A percentile compares a stretch with the other conserved stretches of the same genome.
Evolutionary conservation across 2,888 invertebrate species (phyloP).

Genomic region (Lepidochrysops patricia): DNA sequence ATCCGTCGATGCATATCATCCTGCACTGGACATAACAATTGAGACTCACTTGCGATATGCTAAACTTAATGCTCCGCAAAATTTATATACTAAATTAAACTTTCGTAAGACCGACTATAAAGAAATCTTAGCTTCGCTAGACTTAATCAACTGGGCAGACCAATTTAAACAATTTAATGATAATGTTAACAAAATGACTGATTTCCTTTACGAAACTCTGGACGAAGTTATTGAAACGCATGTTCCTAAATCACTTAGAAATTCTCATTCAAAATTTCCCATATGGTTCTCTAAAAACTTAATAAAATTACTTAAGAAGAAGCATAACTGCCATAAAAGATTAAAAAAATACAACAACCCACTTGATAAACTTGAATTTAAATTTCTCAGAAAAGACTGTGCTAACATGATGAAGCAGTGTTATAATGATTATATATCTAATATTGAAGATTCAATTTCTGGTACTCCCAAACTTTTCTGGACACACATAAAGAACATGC

Average conservation of each 20-base stretch:
- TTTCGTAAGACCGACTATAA: too few species aligned
- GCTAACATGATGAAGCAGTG: background rate
- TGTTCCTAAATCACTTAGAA: background rate
- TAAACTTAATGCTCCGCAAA: too few species aligned
- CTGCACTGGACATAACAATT: too few species aligned
- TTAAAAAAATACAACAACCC: slow-evolving; percentile 8
- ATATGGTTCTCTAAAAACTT: slow-evolving; percentile 1
- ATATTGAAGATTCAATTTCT: too few species aligned
- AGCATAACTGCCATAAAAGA: slow-evolving; percentile 10
- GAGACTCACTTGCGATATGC: too few species aligned
- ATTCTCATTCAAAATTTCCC: background rate
- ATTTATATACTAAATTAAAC: too few species aligned
- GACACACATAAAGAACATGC: too few species aligned
- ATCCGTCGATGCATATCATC: background rate
- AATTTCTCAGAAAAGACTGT: background rate
- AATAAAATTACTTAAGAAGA: background rate
- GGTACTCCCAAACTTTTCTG: too few species aligned
- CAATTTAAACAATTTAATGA: background rate
- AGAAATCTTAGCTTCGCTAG: too few species aligned
- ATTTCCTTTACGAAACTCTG: background rate
- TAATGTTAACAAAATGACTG: too few species aligned
- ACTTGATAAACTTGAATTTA: slow-evolving; percentile 4
- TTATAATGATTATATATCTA: background rate
- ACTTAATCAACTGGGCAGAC: background rate
- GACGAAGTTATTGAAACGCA: background rate